These are phyloP conservation scores for Parascotia fuliginaria DNA, from an alignment of 2,888 invertebrate species.

Conservation along the genomic window DNA sequence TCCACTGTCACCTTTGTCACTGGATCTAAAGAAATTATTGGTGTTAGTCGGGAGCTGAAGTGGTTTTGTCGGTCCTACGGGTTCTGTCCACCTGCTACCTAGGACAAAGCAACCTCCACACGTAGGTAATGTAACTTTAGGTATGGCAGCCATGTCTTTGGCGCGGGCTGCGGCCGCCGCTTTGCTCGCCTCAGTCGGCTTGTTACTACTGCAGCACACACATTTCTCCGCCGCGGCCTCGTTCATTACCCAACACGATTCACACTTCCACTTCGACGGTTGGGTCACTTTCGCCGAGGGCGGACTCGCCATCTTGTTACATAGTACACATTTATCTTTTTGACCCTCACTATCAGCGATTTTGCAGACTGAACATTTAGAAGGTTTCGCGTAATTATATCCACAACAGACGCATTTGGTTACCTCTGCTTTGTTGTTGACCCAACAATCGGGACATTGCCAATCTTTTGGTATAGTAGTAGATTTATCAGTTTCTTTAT, in stretches of 20 bases:
- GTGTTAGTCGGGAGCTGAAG: neutral
- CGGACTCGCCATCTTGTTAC: constrained; percentile 41
- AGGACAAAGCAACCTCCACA: constrained; percentile 52
- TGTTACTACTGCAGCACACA: constrained; percentile 54
- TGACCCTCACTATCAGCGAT: constrained; percentile 40
- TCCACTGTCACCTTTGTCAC: constrained; percentile 28
- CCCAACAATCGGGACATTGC: constrained; percentile 60
- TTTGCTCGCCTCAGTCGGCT: constrained; percentile 26
- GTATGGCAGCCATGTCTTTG: neutral
- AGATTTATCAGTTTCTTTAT: constrained; percentile 30
- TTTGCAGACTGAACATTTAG: constrained; percentile 56
- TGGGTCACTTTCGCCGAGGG: constrained; percentile 22
- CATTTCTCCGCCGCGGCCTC: constrained; percentile 51
- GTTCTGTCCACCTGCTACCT: neutral
- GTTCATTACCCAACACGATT: constrained; percentile 61
- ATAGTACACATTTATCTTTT: constrained; percentile 53
- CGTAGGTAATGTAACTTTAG: constrained; percentile 47
- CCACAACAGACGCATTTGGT: constrained; percentile 65
- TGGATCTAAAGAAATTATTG: constrained; percentile 10
- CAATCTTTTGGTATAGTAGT: constrained; percentile 42
- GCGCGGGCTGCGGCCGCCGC: neutral
- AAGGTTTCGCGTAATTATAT: constrained; percentile 32
- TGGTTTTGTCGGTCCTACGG: neutral
- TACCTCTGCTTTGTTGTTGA: constrained; percentile 50
- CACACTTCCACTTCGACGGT: constrained; percentile 60